Evolutionary conservation across 2,888 invertebrate species (phyloP).

Genomic region (Pyrrhosoma nymphula): DNA sequence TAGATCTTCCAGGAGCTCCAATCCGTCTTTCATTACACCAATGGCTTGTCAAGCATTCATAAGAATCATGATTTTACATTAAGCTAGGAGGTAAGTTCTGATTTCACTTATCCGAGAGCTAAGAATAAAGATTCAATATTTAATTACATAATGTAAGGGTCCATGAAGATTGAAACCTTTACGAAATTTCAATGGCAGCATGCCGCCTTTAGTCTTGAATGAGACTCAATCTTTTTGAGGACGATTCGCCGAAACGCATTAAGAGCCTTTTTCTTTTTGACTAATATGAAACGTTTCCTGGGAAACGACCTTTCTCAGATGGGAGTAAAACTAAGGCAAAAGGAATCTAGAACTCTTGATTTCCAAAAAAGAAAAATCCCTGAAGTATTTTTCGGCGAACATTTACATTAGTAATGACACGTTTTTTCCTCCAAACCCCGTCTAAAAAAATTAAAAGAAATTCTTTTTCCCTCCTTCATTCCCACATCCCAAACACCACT

Average conservation of each 20-base stretch:
- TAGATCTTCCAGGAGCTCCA: too few relatives aligned
- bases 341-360: background rate
- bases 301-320: background rate
- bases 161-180: too few relatives aligned
- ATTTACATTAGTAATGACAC: constrained; percentile 12
- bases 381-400: background rate
- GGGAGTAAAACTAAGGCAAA: background rate
- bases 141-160: too few relatives aligned
- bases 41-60: too few relatives aligned
- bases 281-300: background rate
- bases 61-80: too few relatives aligned
- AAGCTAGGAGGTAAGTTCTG: too few relatives aligned
- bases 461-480: background rate
- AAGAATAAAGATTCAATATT: too few relatives aligned
- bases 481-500: background rate
- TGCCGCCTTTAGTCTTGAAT: background rate
- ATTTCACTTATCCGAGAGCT: too few relatives aligned
- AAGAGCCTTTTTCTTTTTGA: background rate
- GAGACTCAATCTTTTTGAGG: background rate
- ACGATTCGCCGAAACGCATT: background rate
- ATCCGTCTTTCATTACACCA: too few relatives aligned
- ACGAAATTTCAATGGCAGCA: background rate
- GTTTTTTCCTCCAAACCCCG: background rate
- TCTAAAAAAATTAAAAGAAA: background rate
- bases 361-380: background rate